Evolutionary conservation across 2,888 invertebrate genomes (phyloP).

Genomic region (Acanthosepion esculentum): DNA sequence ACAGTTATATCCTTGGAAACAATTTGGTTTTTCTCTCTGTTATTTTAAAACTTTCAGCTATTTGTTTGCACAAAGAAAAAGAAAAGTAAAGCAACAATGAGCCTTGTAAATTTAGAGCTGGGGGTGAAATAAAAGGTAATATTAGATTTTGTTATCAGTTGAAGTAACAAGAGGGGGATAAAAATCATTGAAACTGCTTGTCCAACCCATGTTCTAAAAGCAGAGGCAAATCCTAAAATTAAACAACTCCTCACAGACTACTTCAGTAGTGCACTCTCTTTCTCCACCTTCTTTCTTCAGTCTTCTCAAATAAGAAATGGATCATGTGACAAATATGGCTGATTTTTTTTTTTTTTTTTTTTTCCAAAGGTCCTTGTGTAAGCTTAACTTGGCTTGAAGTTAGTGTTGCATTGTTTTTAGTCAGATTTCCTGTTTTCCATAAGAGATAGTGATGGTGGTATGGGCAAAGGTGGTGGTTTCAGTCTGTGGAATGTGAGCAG

Average conservation of each 20-base stretch:
- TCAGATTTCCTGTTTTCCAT: neutral
- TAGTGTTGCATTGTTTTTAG: neutral
- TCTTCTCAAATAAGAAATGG: neutral
- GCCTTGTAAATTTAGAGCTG: no score
- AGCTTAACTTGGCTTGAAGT: neutral
- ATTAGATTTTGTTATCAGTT: neutral
- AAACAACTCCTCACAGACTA: neutral
- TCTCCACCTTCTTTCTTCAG: neutral
- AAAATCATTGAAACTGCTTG: neutral
- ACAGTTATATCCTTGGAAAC: no score
- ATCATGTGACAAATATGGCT: constrained; percentile 14
- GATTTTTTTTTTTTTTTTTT: no score
- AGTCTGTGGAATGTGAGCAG: neutral
- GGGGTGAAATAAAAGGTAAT: neutral
- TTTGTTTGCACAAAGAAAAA: no score
- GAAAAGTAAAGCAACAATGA: no score
- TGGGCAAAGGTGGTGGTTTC: neutral
- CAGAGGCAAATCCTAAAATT: neutral
- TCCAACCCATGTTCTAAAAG: neutral
- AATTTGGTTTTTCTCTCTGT: no score
- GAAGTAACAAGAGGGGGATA: neutral
- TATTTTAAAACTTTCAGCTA: no score
- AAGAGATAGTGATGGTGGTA: no score
- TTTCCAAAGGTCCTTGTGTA: neutral
- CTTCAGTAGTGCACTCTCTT: neutral